phyloP scores from a whole-genome alignment of 1,140 invertebrate species.

The Drosophila elegans region DNA sequence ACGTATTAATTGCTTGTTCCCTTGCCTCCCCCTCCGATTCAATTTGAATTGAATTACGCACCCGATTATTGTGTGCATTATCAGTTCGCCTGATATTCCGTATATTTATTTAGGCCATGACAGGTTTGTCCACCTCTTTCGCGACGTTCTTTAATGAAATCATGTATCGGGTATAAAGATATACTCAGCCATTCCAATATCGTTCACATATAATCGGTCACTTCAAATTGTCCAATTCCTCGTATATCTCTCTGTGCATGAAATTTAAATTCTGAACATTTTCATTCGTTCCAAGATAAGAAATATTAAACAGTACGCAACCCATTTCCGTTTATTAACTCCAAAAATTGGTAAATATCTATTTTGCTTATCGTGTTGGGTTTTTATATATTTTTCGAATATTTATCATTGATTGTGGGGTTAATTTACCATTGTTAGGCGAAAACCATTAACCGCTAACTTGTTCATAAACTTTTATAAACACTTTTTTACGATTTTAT shows the following conservation, averaged over 20 bases:
- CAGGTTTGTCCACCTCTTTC: slow-evolving; percentile 30
- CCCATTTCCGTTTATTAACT: slow-evolving; percentile 16
- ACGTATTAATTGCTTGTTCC: slow-evolving; percentile 51
- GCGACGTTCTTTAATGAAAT: slow-evolving; percentile 18
- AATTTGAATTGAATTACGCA: slow-evolving; percentile 54
- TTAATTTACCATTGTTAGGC: not conserved
- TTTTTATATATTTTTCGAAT: not conserved
- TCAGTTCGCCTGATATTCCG: slow-evolving; percentile 16
- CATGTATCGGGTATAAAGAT: slow-evolving; percentile 4
- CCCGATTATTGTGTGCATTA: slow-evolving; percentile 52
- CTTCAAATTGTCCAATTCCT: not conserved
- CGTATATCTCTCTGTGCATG: not conserved
- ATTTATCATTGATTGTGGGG: slow-evolving; percentile 3
- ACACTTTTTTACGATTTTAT: not conserved
- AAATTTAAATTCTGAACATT: slow-evolving; percentile 35
- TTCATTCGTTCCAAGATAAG: slow-evolving; percentile 18
- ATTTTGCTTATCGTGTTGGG: slow-evolving; percentile 27
- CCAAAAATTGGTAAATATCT: slow-evolving; percentile 13
- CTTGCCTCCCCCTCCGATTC: slow-evolving; percentile 11
- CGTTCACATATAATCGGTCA: slow-evolving; percentile 39
- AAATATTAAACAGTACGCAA: not conserved
- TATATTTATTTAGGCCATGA: slow-evolving; percentile 46
- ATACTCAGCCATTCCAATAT: slow-evolving; percentile 5
- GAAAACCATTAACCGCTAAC: not conserved
- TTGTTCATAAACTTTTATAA: not conserved